These are phyloP conservation scores for Diarsia dahlii DNA, from an alignment of 2,888 invertebrate genomes.

Conservation along the genomic window DNA sequence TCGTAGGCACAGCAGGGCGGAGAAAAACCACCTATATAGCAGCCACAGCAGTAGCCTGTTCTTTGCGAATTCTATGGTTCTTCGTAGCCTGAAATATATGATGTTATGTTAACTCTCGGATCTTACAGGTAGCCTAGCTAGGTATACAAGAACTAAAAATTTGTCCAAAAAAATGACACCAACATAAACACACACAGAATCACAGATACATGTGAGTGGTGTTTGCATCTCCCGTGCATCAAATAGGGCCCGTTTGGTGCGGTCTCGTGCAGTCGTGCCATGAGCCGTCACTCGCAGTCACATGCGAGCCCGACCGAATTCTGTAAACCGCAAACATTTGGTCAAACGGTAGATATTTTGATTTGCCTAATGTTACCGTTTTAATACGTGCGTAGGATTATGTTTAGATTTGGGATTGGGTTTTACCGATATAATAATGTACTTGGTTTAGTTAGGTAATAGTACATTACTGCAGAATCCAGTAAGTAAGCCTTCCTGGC, in stretches of 20 bases:
- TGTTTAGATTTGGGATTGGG: neutral
- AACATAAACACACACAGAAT: no score
- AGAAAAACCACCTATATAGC: no score
- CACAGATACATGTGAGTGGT: slow-evolving; percentile 32
- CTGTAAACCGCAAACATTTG: slow-evolving; percentile 62
- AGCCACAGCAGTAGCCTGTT: no score
- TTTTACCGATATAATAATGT: neutral
- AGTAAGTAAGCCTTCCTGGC: no score
- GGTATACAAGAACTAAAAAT: no score
- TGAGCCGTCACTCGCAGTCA: slow-evolving; percentile 58
- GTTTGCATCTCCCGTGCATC: slow-evolving; percentile 53
- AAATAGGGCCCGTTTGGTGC: slow-evolving; percentile 65
- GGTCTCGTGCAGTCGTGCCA: slow-evolving; percentile 46
- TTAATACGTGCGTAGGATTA: slow-evolving; percentile 18
- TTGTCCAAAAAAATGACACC: no score
- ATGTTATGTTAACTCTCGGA: no score
- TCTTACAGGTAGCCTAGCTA: no score
- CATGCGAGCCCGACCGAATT: slow-evolving; percentile 57
- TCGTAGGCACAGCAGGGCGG: no score
- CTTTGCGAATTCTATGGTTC: no score
- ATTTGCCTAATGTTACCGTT: slow-evolving; percentile 51
- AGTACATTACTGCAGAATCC: no score
- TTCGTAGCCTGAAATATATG: no score
- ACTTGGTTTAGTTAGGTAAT: neutral
- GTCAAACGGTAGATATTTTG: slow-evolving; percentile 58